These are phyloP conservation scores for Trypoxylus dichotomus DNA, from an alignment of 1,140 invertebrate species.

Conservation along the genomic window DNA sequence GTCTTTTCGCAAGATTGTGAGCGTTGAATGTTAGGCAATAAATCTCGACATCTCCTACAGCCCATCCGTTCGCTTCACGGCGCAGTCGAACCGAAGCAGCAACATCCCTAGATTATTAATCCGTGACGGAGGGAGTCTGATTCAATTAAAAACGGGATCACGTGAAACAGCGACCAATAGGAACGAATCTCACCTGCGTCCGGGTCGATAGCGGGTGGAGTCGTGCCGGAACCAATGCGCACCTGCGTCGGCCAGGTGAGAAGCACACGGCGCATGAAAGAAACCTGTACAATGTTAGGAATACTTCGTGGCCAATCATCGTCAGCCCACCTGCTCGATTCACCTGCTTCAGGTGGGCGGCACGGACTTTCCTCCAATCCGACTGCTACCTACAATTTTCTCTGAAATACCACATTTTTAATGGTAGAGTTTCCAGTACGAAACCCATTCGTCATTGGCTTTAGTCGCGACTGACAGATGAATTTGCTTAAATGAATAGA, in stretches of 20 bases:
- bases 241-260: conserved; percentile 45
- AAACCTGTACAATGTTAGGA: conserved; percentile 25
- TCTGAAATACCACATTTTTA: neutral
- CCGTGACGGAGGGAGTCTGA: neutral
- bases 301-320: conserved; percentile 38
- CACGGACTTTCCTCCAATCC: conserved; percentile 40
- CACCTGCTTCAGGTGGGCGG: conserved; percentile 45
- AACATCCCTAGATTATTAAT: neutral
- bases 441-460: neutral
- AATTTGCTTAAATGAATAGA: too few relatives aligned
- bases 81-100: neutral
- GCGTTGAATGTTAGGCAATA: neutral
- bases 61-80: neutral
- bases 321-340: conserved; percentile 40
- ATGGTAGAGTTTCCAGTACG: neutral
- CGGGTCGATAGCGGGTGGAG: conserved; percentile 46
- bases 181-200: conserved; percentile 39
- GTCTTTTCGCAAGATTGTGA: too few relatives aligned
- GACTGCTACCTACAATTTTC: conserved; percentile 26
- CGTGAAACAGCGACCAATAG: conserved; percentile 40
- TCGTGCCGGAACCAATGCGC: conserved; percentile 40
- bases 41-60: neutral
- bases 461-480: neutral
- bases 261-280: conserved; percentile 41
- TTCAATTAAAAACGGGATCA: conserved; percentile 37